Base-by-base conservation (phyloP, 1,140 invertebrate genomes). In the Contarinia nasturtii region DNA sequence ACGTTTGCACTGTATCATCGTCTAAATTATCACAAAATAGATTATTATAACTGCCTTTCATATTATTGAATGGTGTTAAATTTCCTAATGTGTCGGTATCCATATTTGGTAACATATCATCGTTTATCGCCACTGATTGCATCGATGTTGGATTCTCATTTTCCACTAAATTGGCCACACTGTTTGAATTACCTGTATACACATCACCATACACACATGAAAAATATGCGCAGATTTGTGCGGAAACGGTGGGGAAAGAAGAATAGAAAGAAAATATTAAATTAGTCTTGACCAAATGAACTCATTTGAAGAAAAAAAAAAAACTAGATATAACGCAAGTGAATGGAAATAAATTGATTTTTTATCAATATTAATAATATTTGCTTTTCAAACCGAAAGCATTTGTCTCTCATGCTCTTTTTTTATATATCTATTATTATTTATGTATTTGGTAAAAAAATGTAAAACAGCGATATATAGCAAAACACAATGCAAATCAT, bases 91-190 rank as follows among this genome's bases (percentile, higher is more conserved):
- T 57, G 0, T 58, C 52, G n/a, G 14, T 21, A 33, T 27, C 21
- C 18, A 21, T 20, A 12, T 34, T n/a, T 44, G 47, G 8, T 21
- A 33, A 10, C 8, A n/a, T 20, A 12, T n/a, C 8, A 19, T 18
- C n/a, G 11, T 27, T 33, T 15, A 38, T 18, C 15, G 61, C 57
- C 42, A 54, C 54, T 47, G 60, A 55, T 50, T 68, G 65, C 33
- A 73, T 71, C 44, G 73, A 73, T 50, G 77, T 46, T 17, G 74
- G 74, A 47, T 74, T 66, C 64, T 77, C 75, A 52, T 73, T 77
- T 49, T 68, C 67, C 46, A 77, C 72, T 49, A 78, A 62, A 52
- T 76, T 72, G 47, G 72, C 74, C 57, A 76, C 65, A 57, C 74
- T 77, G 61, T 73, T 76, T 47, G 73, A 70, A 54, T 74, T 76